Percentiles rank a stretch among this genome's conserved stretches.
phyloP scores from a whole-genome alignment of 2,888 invertebrate species.

The Chromoteleia sp. region DNA sequence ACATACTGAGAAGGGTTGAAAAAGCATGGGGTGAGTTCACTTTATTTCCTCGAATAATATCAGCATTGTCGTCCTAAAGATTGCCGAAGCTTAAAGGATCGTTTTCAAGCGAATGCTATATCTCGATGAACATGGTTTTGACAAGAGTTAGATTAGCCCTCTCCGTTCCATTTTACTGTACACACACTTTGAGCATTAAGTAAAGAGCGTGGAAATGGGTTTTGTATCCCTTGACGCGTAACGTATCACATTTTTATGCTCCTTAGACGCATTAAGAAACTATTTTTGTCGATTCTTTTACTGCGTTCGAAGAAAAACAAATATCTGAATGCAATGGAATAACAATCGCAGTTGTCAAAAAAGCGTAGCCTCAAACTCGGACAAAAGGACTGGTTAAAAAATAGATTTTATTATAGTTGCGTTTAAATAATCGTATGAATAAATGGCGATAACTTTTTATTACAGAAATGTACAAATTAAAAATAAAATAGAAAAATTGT shows the following conservation, averaged over 20 bases:
- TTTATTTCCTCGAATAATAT: slow-evolving; percentile 80
- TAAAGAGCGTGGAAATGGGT: slow-evolving; percentile 49
- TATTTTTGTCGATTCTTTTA: neutral
- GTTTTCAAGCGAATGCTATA: slow-evolving; percentile 70
- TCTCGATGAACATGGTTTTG: slow-evolving; percentile 78
- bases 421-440: no score
- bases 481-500: no score
- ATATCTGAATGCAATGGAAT: neutral
- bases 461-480: no score
- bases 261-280: slow-evolving; percentile 15
- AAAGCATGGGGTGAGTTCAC: slow-evolving; percentile 71
- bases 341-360: neutral
- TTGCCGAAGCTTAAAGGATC: slow-evolving; percentile 67
- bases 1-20: slow-evolving; percentile 73
- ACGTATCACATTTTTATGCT: slow-evolving; percentile 40
- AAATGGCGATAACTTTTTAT: no score
- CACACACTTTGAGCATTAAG: slow-evolving; percentile 51
- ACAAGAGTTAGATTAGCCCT: slow-evolving; percentile 80
- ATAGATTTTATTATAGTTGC: no score
- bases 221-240: slow-evolving; percentile 51
- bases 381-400: no score
- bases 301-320: neutral
- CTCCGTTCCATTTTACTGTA: slow-evolving; percentile 58
- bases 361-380: no score
- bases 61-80: slow-evolving; percentile 77